Evolutionary conservation across 23 tunicate genomes (phyloP), one percentile per base, ranked within the genome.

Genomic region (Trididemnum miniatum): DNA sequence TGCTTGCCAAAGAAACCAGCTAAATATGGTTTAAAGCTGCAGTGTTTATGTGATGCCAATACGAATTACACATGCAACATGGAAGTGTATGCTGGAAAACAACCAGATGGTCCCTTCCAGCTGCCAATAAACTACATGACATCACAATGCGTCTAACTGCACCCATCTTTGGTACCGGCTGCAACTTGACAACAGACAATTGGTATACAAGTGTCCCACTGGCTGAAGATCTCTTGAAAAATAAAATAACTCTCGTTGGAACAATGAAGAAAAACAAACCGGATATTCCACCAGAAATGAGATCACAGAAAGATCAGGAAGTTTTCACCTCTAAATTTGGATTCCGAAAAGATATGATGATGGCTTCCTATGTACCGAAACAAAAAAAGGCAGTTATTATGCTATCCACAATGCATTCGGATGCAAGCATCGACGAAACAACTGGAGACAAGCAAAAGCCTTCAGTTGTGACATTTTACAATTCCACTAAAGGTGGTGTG

Each of bases 1-100:
- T 74, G 39, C 35, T 37, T 74, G 20, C 80, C 80, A 74, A 74
- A 33, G 15, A 69, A 69, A 5, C 38, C 76, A 33, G 76, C 76
- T 7, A 69, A 69, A 34, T 69, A 69, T 69, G 76, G 76, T 31
- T 5, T 69, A 33, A 69, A 69, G 76, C 20, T 69, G 23, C 28
- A 18, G 28, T 20, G 28, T 18, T 27, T 62, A 18, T 62, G 27
- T 62, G 27, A 62, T 62, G 69, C 69, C 69, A 62, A 62, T 4
- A 62, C 27, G 4, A 18, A 18, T 62, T 69, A 5, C 40, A 69
- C 23, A 32, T 29, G 76, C 37, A 69, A 69, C 39, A 5, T 69
- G 76, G 76, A 32, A 69, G 76, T 69, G 20, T 69, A 69, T 23
- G 37, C 20, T 7, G 76, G 76, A 29, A 69, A 69, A 69, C 76